These are phyloP conservation scores for Blastobasis lacticolella DNA, from an alignment of 2,888 invertebrate genomes.

Conservation along the genomic window DNA sequence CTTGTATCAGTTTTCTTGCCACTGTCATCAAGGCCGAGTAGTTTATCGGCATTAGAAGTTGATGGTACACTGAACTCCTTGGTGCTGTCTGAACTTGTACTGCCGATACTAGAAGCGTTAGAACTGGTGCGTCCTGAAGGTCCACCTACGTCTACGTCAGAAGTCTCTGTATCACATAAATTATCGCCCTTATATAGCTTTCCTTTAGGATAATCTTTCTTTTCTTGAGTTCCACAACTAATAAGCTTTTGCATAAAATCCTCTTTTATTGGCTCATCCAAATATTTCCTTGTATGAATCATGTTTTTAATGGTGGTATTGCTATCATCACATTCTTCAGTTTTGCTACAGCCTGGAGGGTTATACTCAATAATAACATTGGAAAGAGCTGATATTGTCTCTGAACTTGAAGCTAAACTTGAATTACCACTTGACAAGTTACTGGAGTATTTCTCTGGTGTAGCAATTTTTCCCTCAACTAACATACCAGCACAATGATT, in stretches of 20 bases:
- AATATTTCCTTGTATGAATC: conserved; percentile 42
- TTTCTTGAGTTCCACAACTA: conserved; percentile 48
- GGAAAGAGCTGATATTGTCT: conserved; percentile 53
- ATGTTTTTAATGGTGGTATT: conserved; percentile 55
- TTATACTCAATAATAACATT: conserved; percentile 24
- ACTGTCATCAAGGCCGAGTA: conserved; percentile 49
- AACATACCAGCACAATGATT: conserved; percentile 58
- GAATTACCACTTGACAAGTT: conserved; percentile 52
- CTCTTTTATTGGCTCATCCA: conserved; percentile 32
- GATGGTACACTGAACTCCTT: conserved; percentile 57
- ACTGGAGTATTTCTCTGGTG: conserved; percentile 38
- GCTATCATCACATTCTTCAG: conserved; percentile 44
- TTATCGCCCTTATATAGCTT: conserved; percentile 58
- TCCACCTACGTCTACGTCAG: conserved; percentile 31
- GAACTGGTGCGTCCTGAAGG: conserved; percentile 52
- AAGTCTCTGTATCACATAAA: conserved; percentile 35
- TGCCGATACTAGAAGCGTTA: conserved; percentile 56
- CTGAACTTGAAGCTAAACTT: conserved; percentile 56
- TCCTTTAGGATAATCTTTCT: conserved; percentile 59
- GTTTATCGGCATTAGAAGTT: conserved; percentile 60
- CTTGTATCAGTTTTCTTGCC: conserved; percentile 35
- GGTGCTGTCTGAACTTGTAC: conserved; percentile 49
- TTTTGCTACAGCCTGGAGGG: conserved; percentile 56
- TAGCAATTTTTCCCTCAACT: conserved; percentile 46
- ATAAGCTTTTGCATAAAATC: conserved; percentile 64